Base-by-base conservation (phyloP, 2,797 vertebrate genomes). In the Ataeniobius toweri region DNA sequence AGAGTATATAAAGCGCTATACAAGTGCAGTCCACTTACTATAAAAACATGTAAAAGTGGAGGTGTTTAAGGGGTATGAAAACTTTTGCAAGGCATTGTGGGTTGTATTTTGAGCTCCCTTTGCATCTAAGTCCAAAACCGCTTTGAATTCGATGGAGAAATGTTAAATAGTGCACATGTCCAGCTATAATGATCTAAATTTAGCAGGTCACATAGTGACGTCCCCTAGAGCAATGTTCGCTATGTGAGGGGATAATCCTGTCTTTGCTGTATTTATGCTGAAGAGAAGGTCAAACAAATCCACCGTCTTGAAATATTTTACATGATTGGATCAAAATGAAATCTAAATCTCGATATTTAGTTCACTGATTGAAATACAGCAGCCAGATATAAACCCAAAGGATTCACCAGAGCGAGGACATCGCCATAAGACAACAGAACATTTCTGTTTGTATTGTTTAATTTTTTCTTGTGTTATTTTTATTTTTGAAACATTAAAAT, bases 321-420 rank as follows among this genome's bases (percentile, higher is more conserved):
- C 68, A 78, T 73, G 81, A 79, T 72, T 36, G 59, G 58, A 79
- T 81, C 39, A 76, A 73, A 77, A 88, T 73, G 74, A 77, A 53
- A 55, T 71, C 55, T 36, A 73, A 82, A 75, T 76, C 73, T 73
- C 71, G 55, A 78, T 77, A 53, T 74, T 71, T 26, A 65, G 2
- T 46, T 71, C n/a, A 31, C 3, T 39, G 28, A 70, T 71, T 1
- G 58, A 65, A 75, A 26, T 76, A 1, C 44, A 67, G 55, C 44
- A 59, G 53, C 13, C 51, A 58, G 44, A 41, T 26, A 12, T 5
- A 5, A 12, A 16, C 18, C 20, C 1, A 56, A 9, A 56, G 22
- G 1, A 55, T 55, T 22, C 22, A 24, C 22, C 55, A 5, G n/a
- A 28, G n/a, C 5, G 2, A 58, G 56, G 22, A 58, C 26, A 6